These are phyloP conservation scores for Macquaria australasica DNA, from an alignment of 2,113 vertebrate species.

Conservation along the genomic window DNA sequence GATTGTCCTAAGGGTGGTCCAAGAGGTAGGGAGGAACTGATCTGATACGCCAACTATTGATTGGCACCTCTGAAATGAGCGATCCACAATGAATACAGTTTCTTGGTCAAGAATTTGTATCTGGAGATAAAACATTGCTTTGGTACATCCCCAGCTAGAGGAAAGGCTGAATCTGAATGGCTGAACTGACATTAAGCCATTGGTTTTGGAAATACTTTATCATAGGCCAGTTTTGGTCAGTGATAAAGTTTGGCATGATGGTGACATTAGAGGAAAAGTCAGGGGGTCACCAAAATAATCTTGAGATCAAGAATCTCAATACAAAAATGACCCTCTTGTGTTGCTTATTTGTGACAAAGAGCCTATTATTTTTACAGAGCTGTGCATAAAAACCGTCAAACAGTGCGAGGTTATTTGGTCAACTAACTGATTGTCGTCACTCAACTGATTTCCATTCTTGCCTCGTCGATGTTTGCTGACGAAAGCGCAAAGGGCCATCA, in stretches of 20 bases:
- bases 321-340: neutral
- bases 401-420: neutral
- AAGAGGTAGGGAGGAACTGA: neutral
- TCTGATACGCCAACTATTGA: neutral
- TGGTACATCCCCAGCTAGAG: neutral
- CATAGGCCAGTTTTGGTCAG: neutral
- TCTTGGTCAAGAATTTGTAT: neutral
- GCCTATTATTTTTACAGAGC: neutral
- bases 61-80: neutral
- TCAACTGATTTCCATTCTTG: constrained; percentile 55
- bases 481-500: constrained; percentile 43
- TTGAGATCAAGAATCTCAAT: neutral
- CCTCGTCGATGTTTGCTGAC: constrained; percentile 51
- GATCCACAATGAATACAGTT: neutral
- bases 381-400: neutral
- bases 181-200: neutral
- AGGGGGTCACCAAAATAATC: neutral
- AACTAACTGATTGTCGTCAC: neutral
- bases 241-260: neutral
- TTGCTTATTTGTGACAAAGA: neutral
- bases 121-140: neutral
- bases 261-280: neutral
- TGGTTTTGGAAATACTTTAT: neutral
- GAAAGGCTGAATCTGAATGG: neutral
- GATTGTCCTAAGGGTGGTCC: neutral